phyloP scores from a whole-genome alignment of 2,797 vertebrate genomes.

The Malurus leucopterus region DNA sequence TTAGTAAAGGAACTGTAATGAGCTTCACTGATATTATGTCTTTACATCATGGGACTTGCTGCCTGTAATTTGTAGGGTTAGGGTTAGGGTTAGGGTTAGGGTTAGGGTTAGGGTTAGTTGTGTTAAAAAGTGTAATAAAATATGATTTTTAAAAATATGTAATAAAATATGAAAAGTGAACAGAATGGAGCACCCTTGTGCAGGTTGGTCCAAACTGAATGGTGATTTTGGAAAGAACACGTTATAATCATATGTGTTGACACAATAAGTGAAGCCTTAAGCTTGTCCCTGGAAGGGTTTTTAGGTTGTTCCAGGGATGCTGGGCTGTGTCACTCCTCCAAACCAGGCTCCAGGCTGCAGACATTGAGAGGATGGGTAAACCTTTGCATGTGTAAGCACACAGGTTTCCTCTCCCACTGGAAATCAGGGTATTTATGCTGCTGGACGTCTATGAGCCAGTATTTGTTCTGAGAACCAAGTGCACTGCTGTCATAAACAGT shows the following conservation, averaged over 20 bases:
- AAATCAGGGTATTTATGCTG: neutral
- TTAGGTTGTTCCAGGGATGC: neutral
- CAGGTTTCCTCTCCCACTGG: accelerated
- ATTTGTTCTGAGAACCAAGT: neutral
- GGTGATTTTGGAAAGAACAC: neutral
- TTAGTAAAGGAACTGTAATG: neutral
- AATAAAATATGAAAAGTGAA: neutral
- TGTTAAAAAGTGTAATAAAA: neutral
- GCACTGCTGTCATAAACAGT: neutral
- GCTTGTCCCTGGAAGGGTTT: neutral
- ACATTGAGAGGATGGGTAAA: neutral
- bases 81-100: no score
- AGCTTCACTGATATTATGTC: accelerated
- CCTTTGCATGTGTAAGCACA: neutral
- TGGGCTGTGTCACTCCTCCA: neutral
- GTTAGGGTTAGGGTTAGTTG: no score
- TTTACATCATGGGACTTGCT: neutral
- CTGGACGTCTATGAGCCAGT: neutral
- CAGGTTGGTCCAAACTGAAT: neutral
- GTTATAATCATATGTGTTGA: neutral
- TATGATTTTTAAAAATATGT: no score
- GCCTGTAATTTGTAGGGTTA: no score
- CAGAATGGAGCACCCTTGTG: neutral
- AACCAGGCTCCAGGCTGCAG: neutral
- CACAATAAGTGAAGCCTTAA: neutral